phyloP scores from a whole-genome alignment of 2,113 vertebrate genomes.

The Trichechus manatus region DNA sequence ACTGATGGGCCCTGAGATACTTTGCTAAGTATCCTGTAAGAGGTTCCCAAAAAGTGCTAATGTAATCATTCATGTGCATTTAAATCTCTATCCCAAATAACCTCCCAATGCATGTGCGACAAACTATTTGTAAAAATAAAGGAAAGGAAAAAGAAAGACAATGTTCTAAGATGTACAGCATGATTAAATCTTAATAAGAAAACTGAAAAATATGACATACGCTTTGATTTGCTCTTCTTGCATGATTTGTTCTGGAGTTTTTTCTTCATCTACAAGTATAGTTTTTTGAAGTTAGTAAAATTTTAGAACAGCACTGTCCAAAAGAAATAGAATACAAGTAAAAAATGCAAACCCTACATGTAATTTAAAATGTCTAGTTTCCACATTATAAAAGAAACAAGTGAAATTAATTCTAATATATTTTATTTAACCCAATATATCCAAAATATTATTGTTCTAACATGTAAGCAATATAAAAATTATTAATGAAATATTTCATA shows the following conservation, averaged over 20 bases:
- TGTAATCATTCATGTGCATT: background rate
- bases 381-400: conserved; percentile 21
- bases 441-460: conserved; percentile 38
- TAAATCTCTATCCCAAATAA: background rate
- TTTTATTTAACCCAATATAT: conserved; percentile 4
- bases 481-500: conserved; percentile 36
- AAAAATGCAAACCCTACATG: background rate
- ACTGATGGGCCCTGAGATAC: background rate
- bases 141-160: conserved; percentile 1
- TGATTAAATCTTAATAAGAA: conserved; percentile 53
- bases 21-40: background rate
- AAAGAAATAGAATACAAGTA: background rate
- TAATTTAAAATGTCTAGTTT: conserved; percentile 41
- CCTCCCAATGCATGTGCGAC: background rate
- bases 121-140: conserved; percentile 40
- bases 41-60: background rate
- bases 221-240: background rate
- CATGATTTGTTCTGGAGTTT: background rate
- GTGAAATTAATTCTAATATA: conserved; percentile 35
- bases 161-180: background rate
- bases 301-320: background rate
- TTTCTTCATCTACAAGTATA: conserved; percentile 84
- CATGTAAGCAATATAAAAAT: conserved; percentile 31
- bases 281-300: background rate
- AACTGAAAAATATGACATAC: conserved; percentile 80